These are phyloP conservation scores for Kryptolebias ocellatus DNA, from an alignment of 2,797 vertebrate genomes.

Conservation along the genomic window DNA sequence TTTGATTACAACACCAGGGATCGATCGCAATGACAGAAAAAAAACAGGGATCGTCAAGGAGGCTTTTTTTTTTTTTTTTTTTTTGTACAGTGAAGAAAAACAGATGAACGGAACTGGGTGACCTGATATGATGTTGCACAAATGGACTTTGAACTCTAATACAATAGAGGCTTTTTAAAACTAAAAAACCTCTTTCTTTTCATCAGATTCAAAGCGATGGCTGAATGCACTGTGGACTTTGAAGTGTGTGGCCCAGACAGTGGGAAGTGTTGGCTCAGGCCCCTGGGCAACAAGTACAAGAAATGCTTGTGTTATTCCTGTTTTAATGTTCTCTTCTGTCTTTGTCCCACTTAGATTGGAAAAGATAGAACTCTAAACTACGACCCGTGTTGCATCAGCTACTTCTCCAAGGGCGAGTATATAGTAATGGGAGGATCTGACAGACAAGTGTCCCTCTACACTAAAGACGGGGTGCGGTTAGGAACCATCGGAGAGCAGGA, in stretches of 20 bases:
- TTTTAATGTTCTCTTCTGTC: conserved; percentile 43
- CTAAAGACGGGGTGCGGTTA: conserved; percentile 93
- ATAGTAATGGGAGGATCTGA: conserved; percentile 95
- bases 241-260: conserved; percentile 60
- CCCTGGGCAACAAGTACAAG: conserved; percentile 40
- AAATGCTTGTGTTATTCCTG: conserved; percentile 39
- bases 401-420: conserved; percentile 97
- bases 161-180: conserved; percentile 73
- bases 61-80: conserved; percentile 35
- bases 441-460: conserved; percentile 94
- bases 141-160: conserved; percentile 69
- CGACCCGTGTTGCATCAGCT: conserved; percentile 96
- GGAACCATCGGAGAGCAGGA: conserved; percentile 91
- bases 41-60: conserved; percentile 50
- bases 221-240: conserved; percentile 62
- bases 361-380: conserved; percentile 91
- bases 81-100: conserved; percentile 69
- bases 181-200: conserved; percentile 54
- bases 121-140: conserved; percentile 65
- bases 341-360: conserved; percentile 84
- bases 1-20: conserved; percentile 73
- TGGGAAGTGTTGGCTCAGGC: conserved; percentile 43
- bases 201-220: conserved; percentile 54
- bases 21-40: conserved; percentile 65
- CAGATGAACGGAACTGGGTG: conserved; percentile 71